A percentile compares a stretch with the other conserved stretches of the same genome.
Conservation (phyloP, 1,140 invertebrate species). For the Globodera rostochiensis region DNA sequence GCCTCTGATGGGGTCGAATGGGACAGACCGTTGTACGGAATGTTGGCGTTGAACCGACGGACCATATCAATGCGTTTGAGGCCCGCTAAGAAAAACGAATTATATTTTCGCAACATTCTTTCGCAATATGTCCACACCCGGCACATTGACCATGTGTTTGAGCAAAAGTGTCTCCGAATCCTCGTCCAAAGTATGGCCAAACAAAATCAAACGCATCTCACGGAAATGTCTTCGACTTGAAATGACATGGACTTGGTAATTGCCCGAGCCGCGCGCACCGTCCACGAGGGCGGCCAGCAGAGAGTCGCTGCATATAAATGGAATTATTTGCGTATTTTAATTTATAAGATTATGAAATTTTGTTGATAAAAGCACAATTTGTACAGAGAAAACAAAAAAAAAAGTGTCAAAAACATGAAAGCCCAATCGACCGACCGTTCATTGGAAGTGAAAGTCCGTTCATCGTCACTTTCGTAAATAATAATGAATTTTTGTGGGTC, state of each 20-base stretch:
- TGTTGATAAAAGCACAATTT: conserved; percentile 10
- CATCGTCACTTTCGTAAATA: conserved; percentile 89
- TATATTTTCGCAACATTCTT: conserved; percentile 19
- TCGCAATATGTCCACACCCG: conserved; percentile 65
- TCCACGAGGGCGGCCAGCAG: conserved; percentile 90
- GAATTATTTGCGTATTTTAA: conserved; percentile 6
- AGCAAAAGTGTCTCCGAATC: conserved; percentile 86
- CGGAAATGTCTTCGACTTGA: conserved; percentile 78
- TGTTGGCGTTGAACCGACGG: conserved; percentile 91
- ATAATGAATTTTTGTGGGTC: conserved; percentile 91
- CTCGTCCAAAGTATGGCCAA: conserved; percentile 85
- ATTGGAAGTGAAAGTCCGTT: conserved; percentile 82
- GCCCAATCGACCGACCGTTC: conserved; percentile 71
- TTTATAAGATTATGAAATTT: too few relatives aligned
- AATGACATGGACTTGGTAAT: conserved; percentile 93
- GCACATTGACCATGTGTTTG: conserved; percentile 78
- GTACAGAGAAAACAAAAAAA: background rate
- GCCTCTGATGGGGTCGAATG: conserved; percentile 89
- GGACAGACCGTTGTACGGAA: conserved; percentile 93
- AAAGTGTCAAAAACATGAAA: too few relatives aligned
- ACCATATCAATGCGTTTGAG: conserved; percentile 76
- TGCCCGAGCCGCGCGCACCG: conserved; percentile 91
- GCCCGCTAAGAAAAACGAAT: conserved; percentile 66
- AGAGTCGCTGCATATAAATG: conserved; percentile 76
- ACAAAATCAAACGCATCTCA: conserved; percentile 83